These are phyloP conservation scores for Triplophysa rosa DNA, from an alignment of 2,113 vertebrate species.

Conservation along the genomic window DNA sequence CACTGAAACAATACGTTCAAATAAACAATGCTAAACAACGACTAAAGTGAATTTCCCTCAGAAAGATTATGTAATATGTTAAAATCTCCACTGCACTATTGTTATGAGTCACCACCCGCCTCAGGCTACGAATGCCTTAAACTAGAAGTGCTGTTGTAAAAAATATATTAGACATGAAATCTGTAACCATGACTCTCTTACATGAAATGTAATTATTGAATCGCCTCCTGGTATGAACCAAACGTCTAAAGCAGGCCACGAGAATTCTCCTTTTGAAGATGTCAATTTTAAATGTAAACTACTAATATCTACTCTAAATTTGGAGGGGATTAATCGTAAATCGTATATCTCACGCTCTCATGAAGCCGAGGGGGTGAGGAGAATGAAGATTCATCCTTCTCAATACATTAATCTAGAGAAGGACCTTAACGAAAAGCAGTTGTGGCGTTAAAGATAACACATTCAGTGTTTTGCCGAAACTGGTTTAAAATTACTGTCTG, in stretches of 20 bases:
- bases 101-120: constrained; percentile 31
- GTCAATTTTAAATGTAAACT: background rate
- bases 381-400: background rate
- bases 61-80: constrained; percentile 21
- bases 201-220: constrained; percentile 17
- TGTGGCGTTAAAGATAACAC: background rate
- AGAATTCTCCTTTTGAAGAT: constrained; percentile 6
- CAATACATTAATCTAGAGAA: background rate
- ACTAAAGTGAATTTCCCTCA: too few relatives aligned
- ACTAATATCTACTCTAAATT: background rate
- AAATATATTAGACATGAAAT: constrained; percentile 23
- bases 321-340: background rate
- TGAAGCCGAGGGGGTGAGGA: background rate
- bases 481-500: background rate
- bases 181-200: constrained; percentile 3
- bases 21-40: too few relatives aligned
- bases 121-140: constrained; percentile 5
- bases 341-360: background rate
- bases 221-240: constrained; percentile 13
- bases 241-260: background rate
- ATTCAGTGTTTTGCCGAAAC: background rate
- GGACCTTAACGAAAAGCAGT: too few relatives aligned
- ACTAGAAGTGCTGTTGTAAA: background rate
- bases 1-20: too few relatives aligned
- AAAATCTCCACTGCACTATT: constrained; percentile 17